These are phyloP conservation scores for Drosophila teissieri DNA, from an alignment of 1,140 invertebrate genomes.

Conservation along the genomic window DNA sequence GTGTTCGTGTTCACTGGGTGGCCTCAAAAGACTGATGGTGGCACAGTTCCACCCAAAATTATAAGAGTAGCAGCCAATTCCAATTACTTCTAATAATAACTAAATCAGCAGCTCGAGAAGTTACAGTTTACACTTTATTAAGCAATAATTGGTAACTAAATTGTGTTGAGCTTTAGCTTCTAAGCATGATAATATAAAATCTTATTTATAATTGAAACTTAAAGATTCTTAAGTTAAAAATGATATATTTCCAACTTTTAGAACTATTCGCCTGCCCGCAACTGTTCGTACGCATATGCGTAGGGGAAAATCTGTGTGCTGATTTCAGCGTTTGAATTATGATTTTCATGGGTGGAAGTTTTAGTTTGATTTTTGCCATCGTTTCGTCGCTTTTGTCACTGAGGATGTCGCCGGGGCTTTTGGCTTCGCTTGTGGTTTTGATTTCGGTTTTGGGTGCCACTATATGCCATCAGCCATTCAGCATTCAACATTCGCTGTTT, in stretches of 20 bases:
- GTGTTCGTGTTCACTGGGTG: not conserved
- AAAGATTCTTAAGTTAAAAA: not conserved
- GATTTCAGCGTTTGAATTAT: conserved; percentile 80
- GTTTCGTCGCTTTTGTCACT: conserved; percentile 73
- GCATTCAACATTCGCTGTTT: conserved; percentile 22
- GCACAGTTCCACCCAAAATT: conserved; percentile 6
- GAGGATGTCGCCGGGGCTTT: conserved; percentile 22
- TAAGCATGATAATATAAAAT: no score
- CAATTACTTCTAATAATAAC: no score
- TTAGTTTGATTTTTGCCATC: conserved; percentile 78
- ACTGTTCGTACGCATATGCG: conserved; percentile 32
- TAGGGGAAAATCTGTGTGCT: conserved; percentile 66
- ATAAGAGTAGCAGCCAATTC: no score
- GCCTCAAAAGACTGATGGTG: not conserved
- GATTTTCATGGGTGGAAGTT: conserved; percentile 78
- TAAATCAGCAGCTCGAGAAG: not conserved
- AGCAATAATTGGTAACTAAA: no score
- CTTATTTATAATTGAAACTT: no score
- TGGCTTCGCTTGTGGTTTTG: conserved; percentile 20
- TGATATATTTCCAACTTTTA: not conserved
- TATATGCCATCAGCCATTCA: not conserved
- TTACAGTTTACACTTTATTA: no score
- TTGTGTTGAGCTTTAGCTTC: no score
- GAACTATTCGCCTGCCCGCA: not conserved
- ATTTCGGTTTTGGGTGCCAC: conserved; percentile 21